Conservation (phyloP, 2,888 invertebrate genomes). For the Apoda limacodes region DNA sequence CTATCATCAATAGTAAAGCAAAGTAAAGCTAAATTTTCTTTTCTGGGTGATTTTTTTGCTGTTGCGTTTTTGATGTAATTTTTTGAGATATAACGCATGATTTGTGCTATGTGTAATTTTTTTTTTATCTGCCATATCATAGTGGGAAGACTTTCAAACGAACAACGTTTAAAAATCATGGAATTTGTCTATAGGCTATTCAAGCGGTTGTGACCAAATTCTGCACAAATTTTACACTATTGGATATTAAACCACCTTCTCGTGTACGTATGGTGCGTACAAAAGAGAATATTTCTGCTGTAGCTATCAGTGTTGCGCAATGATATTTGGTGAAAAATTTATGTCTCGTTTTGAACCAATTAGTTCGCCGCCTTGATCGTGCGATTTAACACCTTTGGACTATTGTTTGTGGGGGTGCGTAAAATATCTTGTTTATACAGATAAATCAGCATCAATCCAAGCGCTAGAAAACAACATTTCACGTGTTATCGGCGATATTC, state of each 20-base stretch:
- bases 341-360: not conserved
- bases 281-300: not conserved
- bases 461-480: slow-evolving; percentile 10
- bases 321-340: slow-evolving; percentile 5
- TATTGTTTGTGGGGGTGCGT: slow-evolving; percentile 3
- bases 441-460: slow-evolving; percentile 9
- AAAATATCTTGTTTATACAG: slow-evolving; percentile 9
- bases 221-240: slow-evolving; percentile 5
- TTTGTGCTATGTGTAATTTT: too few species aligned
- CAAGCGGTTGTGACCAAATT: slow-evolving; percentile 2
- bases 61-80: too few species aligned
- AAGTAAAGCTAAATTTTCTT: too few species aligned
- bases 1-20: too few species aligned
- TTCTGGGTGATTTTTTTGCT: too few species aligned
- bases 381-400: not conserved
- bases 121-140: slow-evolving; percentile 1
- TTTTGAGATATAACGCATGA: too few species aligned
- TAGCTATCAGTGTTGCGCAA: not conserved
- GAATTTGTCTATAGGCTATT: slow-evolving; percentile 2
- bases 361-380: not conserved
- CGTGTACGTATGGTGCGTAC: slow-evolving; percentile 1
- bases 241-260: slow-evolving; percentile 4
- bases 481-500: slow-evolving; percentile 7
- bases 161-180: not conserved
- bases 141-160: slow-evolving; percentile 1